Percentiles rank a stretch among this genome's conserved stretches.
These are phyloP conservation scores for Pedionomus torquatus DNA, from an alignment of 2,113 vertebrate species.

Conservation along the genomic window DNA sequence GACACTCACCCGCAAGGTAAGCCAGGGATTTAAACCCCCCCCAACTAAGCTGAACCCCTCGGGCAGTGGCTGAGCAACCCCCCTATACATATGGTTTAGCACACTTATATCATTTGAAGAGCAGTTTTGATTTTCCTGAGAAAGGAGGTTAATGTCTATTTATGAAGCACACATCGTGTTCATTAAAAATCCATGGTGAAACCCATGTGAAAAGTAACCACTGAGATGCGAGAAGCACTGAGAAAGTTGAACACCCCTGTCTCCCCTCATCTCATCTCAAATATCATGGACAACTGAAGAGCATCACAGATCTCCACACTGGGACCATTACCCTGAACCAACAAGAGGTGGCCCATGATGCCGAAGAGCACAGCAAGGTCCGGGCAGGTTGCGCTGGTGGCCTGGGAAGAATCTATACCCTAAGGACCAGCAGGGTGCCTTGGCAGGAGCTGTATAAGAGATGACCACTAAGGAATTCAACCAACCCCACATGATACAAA, in stretches of 20 bases:
- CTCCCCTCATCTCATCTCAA: background rate
- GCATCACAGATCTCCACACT: background rate
- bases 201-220: background rate
- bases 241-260: background rate
- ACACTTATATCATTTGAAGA: background rate
- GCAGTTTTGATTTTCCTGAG: background rate
- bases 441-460: rapidly evolving
- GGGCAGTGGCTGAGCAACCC: background rate
- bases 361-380: rapidly evolving
- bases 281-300: background rate
- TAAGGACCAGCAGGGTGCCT: rapidly evolving
- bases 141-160: background rate
- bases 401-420: background rate
- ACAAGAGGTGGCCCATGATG: background rate
- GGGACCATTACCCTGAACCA: rapidly evolving
- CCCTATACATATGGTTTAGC: rapidly evolving
- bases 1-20: background rate
- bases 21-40: background rate
- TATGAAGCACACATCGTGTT: rapidly evolving
- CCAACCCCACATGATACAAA: rapidly evolving
- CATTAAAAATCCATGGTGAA: background rate
- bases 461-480: rapidly evolving
- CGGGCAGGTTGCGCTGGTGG: rapidly evolving
- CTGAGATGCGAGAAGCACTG: background rate
- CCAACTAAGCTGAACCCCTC: background rate